Percentiles rank a stretch among this genome's conserved stretches.
These are phyloP conservation scores for Polyommatus iphigenia DNA, from an alignment of 2,888 invertebrate genomes.

Conservation along the genomic window DNA sequence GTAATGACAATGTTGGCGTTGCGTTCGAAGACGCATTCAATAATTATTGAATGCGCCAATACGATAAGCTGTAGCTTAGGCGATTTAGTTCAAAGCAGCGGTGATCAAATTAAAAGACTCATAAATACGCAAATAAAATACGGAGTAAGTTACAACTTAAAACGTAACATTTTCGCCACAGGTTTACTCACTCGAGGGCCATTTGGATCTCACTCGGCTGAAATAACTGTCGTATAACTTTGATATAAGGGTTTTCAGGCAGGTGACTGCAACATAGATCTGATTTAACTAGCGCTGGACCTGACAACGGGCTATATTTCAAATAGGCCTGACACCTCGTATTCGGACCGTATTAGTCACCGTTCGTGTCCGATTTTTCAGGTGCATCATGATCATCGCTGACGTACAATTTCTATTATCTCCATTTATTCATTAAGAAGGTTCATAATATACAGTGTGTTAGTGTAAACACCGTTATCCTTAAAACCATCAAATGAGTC, in stretches of 20 bases:
- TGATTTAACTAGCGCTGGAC: conserved; percentile 42
- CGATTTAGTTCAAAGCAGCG: neutral
- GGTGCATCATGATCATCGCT: neutral
- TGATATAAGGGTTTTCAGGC: conserved; percentile 58
- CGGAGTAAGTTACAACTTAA: conserved; percentile 32
- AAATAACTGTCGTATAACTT: conserved; percentile 71
- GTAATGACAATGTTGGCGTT: too few relatives aligned
- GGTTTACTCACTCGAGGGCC: conserved; percentile 61
- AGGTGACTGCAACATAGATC: conserved; percentile 44
- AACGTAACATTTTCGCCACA: conserved; percentile 57
- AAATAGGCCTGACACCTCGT: conserved; percentile 34
- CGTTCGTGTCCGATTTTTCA: neutral
- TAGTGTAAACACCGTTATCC: too few relatives aligned
- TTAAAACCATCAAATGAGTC: too few relatives aligned
- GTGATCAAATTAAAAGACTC: conserved; percentile 15
- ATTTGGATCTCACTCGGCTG: conserved; percentile 58
- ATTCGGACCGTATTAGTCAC: conserved; percentile 25
- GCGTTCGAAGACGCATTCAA: too few relatives aligned
- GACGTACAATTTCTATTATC: neutral
- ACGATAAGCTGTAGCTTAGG: too few relatives aligned
- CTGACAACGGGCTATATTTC: conserved; percentile 38
- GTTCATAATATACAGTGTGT: too few relatives aligned
- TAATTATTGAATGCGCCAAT: too few relatives aligned
- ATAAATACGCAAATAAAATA: conserved; percentile 9
- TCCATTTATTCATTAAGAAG: too few relatives aligned